Evolutionary conservation across 2,888 invertebrate genomes (phyloP).

Genomic region (Dermolepida albohirtum): DNA sequence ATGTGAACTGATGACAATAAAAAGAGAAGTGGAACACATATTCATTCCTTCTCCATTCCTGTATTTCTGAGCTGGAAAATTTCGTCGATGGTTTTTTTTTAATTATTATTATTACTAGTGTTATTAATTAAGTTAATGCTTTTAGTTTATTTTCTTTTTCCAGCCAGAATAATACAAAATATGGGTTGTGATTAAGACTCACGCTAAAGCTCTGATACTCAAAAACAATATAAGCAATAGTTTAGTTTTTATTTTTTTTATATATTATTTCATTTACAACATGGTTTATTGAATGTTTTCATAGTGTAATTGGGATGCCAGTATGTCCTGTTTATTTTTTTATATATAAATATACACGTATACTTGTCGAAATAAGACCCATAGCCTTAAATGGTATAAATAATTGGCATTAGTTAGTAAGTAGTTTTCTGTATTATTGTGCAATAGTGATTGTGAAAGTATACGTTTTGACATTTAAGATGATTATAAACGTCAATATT

Average conservation of each 20-base stretch:
- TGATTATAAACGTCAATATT: slow-evolving; percentile 54
- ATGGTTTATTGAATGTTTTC: slow-evolving; percentile 18
- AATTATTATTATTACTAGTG: slow-evolving; percentile 37
- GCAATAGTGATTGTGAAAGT: slow-evolving; percentile 59
- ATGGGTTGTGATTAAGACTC: slow-evolving; percentile 50
- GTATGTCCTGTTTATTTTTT: slow-evolving; percentile 21
- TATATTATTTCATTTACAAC: slow-evolving; percentile 32
- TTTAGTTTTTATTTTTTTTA: slow-evolving; percentile 50
- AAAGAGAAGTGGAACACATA: neutral
- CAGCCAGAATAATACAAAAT: slow-evolving; percentile 46
- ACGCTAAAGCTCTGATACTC: slow-evolving; percentile 11
- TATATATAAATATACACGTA: slow-evolving; percentile 4
- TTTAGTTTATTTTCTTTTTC: slow-evolving; percentile 43
- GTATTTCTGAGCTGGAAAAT: slow-evolving; percentile 45
- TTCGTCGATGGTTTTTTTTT: slow-evolving; percentile 43
- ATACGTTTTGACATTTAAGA: slow-evolving; percentile 60
- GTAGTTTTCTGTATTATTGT: slow-evolving; percentile 59
- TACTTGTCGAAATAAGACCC: slow-evolving; percentile 47
- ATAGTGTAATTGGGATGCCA: slow-evolving; percentile 21
- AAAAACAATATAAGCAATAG: slow-evolving; percentile 55
- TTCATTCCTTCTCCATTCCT: slow-evolving; percentile 48
- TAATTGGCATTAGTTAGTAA: slow-evolving; percentile 58
- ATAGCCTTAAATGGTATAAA: slow-evolving; percentile 63
- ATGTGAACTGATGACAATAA: slow-evolving; percentile 57
- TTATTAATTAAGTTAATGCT: slow-evolving; percentile 41